Evolutionary conservation across 2,113 vertebrate genomes (phyloP), one percentile per base, ranked within the genome.

Genomic region (Synodontis membranacea): DNA sequence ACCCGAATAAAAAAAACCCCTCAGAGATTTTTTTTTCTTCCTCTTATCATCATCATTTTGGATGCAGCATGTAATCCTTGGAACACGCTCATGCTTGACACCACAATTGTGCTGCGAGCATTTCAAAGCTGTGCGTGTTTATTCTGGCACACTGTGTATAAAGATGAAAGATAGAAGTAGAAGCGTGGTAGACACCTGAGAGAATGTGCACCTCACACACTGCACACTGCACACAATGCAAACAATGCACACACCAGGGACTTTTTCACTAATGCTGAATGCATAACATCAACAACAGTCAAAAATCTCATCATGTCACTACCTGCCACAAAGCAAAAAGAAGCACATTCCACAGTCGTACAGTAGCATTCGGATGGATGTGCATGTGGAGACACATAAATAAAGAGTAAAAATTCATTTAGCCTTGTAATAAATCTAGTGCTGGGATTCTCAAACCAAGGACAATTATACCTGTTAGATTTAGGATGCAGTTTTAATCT

Each of bases 51-150:
- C 39, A 25, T 74, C 39, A 48, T 14, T 48, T 48, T 48, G 5
- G 6, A 76, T 76, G 74, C 44, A 92, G 90, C 89, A 92, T 89
- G 88, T 93, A 94, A 94, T 94, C 90, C 92, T 79, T 64, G 89
- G 93, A 93, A 93, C 92, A 94, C 56, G 88, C 88, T 23, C 90
- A 88, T 48, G 89, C 89, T 90, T 92, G 93, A 94, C 92, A 91
- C 91, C 93, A 93, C 91, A 95, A 94, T 94, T 93, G 92, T 0
- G 52, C 86, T 31, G 79, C 85, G 84, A 89, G 89, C 87, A 90
- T 92, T 93, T 95, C 91, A 94, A 94, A 94, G 90, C 70, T 28
- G 25, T 52, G 46, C 89, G 58, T 82, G 70, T 88, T 90, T 89
- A 90, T 85, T 37, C 84, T 28, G 88, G 88, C 90, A 90, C 88